Conservation (phyloP, 2,797 vertebrate genomes). For the Channa striata region DNA sequence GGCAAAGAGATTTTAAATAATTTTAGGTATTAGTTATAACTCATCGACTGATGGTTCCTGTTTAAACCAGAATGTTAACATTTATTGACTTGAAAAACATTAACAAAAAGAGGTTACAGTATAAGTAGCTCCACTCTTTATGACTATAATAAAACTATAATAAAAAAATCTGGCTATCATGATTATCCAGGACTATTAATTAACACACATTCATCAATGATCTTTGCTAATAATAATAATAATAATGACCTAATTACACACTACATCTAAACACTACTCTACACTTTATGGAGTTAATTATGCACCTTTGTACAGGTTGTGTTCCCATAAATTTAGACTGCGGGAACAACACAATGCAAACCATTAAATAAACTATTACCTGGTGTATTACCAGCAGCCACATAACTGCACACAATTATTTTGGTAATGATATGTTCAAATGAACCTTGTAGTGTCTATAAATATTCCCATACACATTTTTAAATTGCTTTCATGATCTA, state of each 20-base stretch:
- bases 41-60: not conserved
- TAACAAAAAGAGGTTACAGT: not conserved
- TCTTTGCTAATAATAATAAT: not conserved
- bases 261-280: not conserved
- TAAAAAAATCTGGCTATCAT: slow-evolving; percentile 3
- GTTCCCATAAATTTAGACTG: not conserved
- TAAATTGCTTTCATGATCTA: not conserved
- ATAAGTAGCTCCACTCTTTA: not conserved
- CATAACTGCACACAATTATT: not conserved
- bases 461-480: not conserved
- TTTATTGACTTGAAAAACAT: too few species aligned
- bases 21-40: not conserved
- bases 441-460: not conserved
- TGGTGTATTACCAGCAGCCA: not conserved
- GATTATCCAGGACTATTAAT: slow-evolving; percentile 7
- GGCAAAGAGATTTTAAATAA: too few species aligned
- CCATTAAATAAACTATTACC: slow-evolving; percentile 11
- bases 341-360: slow-evolving; percentile 10
- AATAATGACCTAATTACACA: not conserved
- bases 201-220: not conserved
- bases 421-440: not conserved
- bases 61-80: not conserved
- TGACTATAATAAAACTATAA: slow-evolving; percentile 13
- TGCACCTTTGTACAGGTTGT: slow-evolving; percentile 21
- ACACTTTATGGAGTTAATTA: slow-evolving; percentile 18